A percentile compares a stretch with the other conserved stretches of the same genome.
Conservation (phyloP, 2,888 invertebrate genomes). For the Drosophila subquinaria region DNA sequence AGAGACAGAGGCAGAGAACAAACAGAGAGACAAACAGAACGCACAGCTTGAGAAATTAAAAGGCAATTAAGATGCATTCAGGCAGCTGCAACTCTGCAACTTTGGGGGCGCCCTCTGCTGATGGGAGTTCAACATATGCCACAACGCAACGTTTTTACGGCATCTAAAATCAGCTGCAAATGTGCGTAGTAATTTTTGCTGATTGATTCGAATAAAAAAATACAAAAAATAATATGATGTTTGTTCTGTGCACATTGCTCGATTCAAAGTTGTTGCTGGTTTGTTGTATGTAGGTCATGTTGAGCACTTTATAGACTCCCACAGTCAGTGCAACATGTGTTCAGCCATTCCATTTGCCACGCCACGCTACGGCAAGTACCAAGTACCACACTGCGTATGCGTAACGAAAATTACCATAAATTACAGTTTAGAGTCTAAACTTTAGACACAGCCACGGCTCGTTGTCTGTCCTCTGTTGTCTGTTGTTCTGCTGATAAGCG, state of each 20-base stretch:
- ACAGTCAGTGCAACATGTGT: conserved; percentile 62
- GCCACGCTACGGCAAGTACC: conserved; percentile 36
- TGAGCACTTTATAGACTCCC: conserved; percentile 72
- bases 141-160: conserved; percentile 36
- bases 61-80: conserved; percentile 78
- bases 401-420: conserved; percentile 78
- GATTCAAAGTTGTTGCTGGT: conserved; percentile 39
- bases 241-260: conserved; percentile 41
- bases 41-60: conserved; percentile 73
- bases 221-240: conserved; percentile 25
- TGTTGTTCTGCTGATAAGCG: conserved; percentile 67
- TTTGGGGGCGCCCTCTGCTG: conserved; percentile 52
- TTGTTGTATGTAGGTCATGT: conserved; percentile 70
- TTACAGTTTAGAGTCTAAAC: too few species aligned
- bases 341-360: conserved; percentile 14
- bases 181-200: conserved; percentile 74
- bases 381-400: conserved; percentile 74
- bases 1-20: conserved; percentile 2
- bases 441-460: conserved; percentile 51
- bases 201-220: conserved; percentile 68
- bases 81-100: conserved; percentile 60
- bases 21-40: conserved; percentile 9
- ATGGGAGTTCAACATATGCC: conserved; percentile 57
- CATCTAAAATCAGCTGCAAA: conserved; percentile 75
- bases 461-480: conserved; percentile 15